Percentiles rank a stretch among this genome's conserved stretches.
Conservation (phyloP, 2,888 invertebrate genomes). For the Anaspis maculata region DNA sequence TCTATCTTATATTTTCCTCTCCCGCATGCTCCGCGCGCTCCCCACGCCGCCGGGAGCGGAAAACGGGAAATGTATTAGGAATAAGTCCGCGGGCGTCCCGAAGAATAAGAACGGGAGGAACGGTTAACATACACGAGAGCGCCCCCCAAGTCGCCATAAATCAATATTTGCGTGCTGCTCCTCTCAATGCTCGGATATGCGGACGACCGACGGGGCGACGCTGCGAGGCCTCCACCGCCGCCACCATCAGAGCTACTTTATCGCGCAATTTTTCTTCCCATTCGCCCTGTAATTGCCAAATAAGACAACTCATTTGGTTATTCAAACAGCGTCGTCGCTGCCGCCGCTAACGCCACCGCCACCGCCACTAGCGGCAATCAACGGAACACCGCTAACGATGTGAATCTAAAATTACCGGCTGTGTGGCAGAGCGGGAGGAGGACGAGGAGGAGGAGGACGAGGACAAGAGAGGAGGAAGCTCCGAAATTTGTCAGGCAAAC, state of each 20-base stretch:
- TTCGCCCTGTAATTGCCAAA: constrained; percentile 26
- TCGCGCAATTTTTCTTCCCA: constrained; percentile 22
- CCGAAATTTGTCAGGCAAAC: constrained; percentile 18
- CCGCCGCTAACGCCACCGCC: too few relatives aligned
- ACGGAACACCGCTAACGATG: constrained; percentile 18
- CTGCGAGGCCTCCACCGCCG: too few relatives aligned
- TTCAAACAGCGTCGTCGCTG: constrained; percentile 23
- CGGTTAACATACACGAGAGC: too few relatives aligned
- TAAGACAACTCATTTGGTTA: constrained; percentile 29
- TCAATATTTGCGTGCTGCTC: constrained; percentile 24
- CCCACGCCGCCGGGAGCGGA: not conserved
- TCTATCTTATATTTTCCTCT: constrained; percentile 28
- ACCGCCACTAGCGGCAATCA: too few relatives aligned
- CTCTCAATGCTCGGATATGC: too few relatives aligned
- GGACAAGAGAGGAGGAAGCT: not conserved
- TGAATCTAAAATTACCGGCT: constrained; percentile 17
- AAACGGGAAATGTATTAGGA: constrained; percentile 26
- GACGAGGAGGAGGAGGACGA: not conserved
- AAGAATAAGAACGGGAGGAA: too few relatives aligned
- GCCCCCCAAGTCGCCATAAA: constrained; percentile 20
- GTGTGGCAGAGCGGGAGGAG: constrained; percentile 8
- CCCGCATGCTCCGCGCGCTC: constrained; percentile 8
- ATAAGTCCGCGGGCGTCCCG: constrained; percentile 20
- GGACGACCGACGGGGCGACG: too few relatives aligned
- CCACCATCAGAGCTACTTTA: constrained; percentile 14